Conservation (phyloP, 2,888 invertebrate genomes). For the Agrotis segetum region DNA sequence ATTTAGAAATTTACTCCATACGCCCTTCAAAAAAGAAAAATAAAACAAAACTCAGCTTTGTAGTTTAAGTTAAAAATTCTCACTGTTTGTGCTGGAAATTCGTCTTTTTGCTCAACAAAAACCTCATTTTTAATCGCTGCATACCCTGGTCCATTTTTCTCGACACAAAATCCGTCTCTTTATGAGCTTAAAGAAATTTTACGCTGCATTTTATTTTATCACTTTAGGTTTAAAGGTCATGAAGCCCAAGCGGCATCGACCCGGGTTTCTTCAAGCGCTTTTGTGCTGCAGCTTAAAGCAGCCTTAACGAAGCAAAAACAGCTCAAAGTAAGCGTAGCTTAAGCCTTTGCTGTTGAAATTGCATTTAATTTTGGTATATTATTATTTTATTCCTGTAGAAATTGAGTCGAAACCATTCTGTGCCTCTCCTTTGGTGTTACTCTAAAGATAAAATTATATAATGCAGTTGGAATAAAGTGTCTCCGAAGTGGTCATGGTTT, state of each 20-base stretch:
- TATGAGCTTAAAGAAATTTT: constrained; percentile 25
- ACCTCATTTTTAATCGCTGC: constrained; percentile 12
- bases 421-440: constrained; percentile 9
- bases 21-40: too few species aligned
- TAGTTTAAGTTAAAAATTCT: too few species aligned
- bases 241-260: constrained; percentile 18
- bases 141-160: not conserved
- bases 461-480: constrained; percentile 19
- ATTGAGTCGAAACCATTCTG: constrained; percentile 30
- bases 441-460: too few species aligned
- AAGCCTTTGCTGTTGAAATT: constrained; percentile 39
- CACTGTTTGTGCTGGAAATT: not conserved
- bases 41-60: too few species aligned
- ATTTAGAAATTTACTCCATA: not conserved
- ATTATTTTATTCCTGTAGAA: constrained; percentile 31
- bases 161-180: constrained; percentile 15
- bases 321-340: constrained; percentile 43
- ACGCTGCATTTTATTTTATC: constrained; percentile 45
- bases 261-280: constrained; percentile 21
- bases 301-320: constrained; percentile 53
- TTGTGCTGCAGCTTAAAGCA: constrained; percentile 27
- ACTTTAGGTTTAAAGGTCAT: constrained; percentile 39
- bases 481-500: constrained; percentile 12
- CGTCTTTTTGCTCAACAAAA: not conserved
- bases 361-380: constrained; percentile 34